Percentiles rank a stretch among this genome's conserved stretches.
phyloP scores from a whole-genome alignment of 2,888 invertebrate species.

The Hemithea aestivaria region DNA sequence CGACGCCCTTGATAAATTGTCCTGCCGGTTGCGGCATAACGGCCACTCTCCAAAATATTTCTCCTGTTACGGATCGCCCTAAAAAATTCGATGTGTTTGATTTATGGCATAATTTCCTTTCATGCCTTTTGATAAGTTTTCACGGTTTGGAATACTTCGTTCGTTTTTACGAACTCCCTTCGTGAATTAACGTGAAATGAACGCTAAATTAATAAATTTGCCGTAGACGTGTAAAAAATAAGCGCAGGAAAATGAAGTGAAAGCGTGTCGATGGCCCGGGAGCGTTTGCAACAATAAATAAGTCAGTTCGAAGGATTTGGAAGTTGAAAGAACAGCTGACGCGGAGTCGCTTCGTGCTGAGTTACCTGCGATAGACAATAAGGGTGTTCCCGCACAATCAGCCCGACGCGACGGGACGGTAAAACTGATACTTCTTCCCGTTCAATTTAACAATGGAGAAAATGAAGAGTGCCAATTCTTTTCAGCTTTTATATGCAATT shows the following conservation, averaged over 20 bases:
- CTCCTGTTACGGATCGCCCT: slow-evolving; percentile 59
- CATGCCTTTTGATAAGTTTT: slow-evolving; percentile 54
- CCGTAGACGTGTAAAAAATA: slow-evolving; percentile 26
- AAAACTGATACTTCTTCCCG: slow-evolving; percentile 72
- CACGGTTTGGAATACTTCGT: slow-evolving; percentile 34
- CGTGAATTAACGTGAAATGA: slow-evolving; percentile 20
- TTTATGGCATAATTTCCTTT: slow-evolving; percentile 66
- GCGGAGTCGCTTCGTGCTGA: slow-evolving; percentile 59
- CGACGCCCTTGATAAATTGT: slow-evolving; percentile 73
- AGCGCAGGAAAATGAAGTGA: slow-evolving; percentile 17
- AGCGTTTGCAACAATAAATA: slow-evolving; percentile 45
- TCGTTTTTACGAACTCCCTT: slow-evolving; percentile 31
- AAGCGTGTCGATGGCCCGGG: slow-evolving; percentile 39
- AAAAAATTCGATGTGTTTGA: slow-evolving; percentile 61
- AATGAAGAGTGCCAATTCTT: slow-evolving; percentile 75
- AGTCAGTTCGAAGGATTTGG: slow-evolving; percentile 53
- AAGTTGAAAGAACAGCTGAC: slow-evolving; percentile 64
- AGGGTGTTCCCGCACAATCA: slow-evolving; percentile 72
- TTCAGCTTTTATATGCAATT: slow-evolving; percentile 65
- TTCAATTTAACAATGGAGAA: slow-evolving; percentile 75
- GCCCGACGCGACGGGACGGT: slow-evolving; percentile 41
- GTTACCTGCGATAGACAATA: slow-evolving; percentile 73
- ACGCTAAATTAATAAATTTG: slow-evolving; percentile 17
- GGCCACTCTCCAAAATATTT: slow-evolving; percentile 65
- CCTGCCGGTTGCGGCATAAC: slow-evolving; percentile 62